Conservation (phyloP, 2,113 vertebrate genomes). For the Neogale vison region DNA sequence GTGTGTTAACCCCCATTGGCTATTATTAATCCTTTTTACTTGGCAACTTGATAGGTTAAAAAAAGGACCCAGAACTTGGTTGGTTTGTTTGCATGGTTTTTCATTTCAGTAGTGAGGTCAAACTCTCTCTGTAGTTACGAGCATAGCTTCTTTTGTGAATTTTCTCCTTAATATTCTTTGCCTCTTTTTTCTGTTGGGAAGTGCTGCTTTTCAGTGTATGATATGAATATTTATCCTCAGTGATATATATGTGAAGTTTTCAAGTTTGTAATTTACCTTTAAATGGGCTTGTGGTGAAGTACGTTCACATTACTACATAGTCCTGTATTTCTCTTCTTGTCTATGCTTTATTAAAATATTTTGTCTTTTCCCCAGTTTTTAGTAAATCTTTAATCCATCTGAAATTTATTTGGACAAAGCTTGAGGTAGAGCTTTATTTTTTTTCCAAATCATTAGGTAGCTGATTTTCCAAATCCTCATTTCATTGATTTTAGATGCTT, state of each 20-base stretch:
- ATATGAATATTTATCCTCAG: not conserved
- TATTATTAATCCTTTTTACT: not conserved
- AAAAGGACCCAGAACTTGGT: not conserved
- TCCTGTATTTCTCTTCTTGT: not conserved
- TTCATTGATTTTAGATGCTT: not conserved
- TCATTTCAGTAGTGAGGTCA: not conserved
- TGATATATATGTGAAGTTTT: not conserved
- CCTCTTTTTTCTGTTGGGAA: not conserved
- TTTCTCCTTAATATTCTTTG: not conserved
- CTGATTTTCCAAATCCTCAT: not conserved
- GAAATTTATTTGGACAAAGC: not conserved
- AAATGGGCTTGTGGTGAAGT: not conserved
- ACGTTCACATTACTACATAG: not conserved
- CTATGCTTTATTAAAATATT: not conserved
- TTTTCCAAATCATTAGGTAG: not conserved
- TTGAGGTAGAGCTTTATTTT: not conserved
- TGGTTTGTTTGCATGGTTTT: not conserved
- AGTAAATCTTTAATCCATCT: not conserved
- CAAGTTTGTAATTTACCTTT: not conserved
- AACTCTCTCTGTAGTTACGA: not conserved
- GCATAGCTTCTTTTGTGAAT: not conserved
- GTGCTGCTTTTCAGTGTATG: not conserved
- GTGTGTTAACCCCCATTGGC: not conserved
- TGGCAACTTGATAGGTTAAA: not conserved
- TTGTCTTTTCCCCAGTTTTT: not conserved